Percentiles rank a stretch among this genome's conserved stretches.
Evolutionary conservation across 1,140 invertebrate genomes (phyloP).

Genomic region (Ceratosolen fusciceps): DNA sequence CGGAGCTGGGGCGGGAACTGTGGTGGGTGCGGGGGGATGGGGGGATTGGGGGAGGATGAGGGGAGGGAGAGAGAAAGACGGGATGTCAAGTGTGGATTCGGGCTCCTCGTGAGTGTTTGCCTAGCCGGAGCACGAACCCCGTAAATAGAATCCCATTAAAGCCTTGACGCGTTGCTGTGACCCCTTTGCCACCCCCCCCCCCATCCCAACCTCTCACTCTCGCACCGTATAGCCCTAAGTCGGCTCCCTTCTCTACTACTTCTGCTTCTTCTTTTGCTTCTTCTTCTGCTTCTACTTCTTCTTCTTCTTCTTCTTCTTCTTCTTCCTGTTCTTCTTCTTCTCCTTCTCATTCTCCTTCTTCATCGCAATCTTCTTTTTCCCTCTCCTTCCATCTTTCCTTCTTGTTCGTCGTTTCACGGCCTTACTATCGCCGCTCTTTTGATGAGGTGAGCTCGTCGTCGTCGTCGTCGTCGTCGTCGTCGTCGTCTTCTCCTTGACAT

Average conservation of each 20-base stretch:
- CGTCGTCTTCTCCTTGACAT: not conserved
- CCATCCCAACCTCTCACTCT: no score
- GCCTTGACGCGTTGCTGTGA: constrained; percentile 61
- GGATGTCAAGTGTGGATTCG: constrained; percentile 29
- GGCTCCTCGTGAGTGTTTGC: constrained; percentile 59
- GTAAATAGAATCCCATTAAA: constrained; percentile 71
- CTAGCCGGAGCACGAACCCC: constrained; percentile 65
- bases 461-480: no score
- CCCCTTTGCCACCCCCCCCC: constrained; percentile 52
- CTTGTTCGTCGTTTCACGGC: constrained; percentile 6
- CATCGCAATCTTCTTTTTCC: constrained; percentile 36
- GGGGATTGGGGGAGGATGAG: no score
- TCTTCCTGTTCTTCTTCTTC: constrained; percentile 14
- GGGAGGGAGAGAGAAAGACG: constrained; percentile 35
- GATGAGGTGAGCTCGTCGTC: not conserved
- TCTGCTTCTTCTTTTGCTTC: constrained; percentile 30
- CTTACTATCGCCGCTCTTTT: constrained; percentile 24
- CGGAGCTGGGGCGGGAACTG: no score
- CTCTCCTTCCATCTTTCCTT: constrained; percentile 33
- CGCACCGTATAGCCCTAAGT: not conserved
- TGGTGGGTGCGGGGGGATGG: no score
- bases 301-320: constrained; percentile 32
- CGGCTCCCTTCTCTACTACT: constrained; percentile 27
- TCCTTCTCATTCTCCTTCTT: constrained; percentile 33
- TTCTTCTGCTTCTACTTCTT: constrained; percentile 24